Conservation (phyloP, 2,888 invertebrate species). For the Drosophila stalkeri region DNA sequence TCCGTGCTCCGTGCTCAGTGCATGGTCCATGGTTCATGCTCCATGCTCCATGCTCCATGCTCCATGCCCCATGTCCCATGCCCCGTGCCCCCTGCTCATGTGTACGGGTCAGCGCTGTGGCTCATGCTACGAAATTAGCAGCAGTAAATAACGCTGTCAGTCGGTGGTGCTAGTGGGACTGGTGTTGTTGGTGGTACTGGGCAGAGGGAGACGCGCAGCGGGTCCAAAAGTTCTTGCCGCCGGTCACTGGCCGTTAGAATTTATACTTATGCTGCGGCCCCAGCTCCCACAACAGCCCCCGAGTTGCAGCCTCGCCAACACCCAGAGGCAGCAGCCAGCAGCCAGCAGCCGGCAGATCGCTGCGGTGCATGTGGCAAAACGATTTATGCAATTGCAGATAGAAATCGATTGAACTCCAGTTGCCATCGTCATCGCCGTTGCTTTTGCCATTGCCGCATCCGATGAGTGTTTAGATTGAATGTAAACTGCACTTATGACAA, state of each 20-base stretch:
- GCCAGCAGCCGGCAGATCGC: constrained; percentile 25
- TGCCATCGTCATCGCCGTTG: constrained; percentile 9
- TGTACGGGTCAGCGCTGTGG: constrained; percentile 38
- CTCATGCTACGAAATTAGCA: constrained; percentile 49
- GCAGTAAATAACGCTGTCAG: constrained; percentile 69
- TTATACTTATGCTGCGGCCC: constrained; percentile 57
- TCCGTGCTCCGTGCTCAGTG: constrained; percentile 3
- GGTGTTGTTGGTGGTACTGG: neutral
- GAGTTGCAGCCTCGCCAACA: neutral
- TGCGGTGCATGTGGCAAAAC: constrained; percentile 60
- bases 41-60: neutral
- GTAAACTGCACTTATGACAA: constrained; percentile 77
- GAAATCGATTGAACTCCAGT: constrained; percentile 80
- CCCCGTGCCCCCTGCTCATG: neutral
- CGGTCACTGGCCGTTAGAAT: constrained; percentile 53
- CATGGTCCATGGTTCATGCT: neutral
- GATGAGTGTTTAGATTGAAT: constrained; percentile 72
- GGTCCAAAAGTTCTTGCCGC: constrained; percentile 65
- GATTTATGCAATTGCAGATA: constrained; percentile 82
- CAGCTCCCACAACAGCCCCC: constrained; percentile 16
- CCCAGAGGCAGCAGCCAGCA: neutral
- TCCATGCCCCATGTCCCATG: neutral
- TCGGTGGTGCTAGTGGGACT: constrained; percentile 16
- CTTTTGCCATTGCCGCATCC: constrained; percentile 8
- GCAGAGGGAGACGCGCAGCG: constrained; percentile 16